Percentiles rank a stretch among this genome's conserved stretches.
Evolutionary conservation across 1,140 invertebrate species (phyloP).

Genomic region (Amyelois transitella): DNA sequence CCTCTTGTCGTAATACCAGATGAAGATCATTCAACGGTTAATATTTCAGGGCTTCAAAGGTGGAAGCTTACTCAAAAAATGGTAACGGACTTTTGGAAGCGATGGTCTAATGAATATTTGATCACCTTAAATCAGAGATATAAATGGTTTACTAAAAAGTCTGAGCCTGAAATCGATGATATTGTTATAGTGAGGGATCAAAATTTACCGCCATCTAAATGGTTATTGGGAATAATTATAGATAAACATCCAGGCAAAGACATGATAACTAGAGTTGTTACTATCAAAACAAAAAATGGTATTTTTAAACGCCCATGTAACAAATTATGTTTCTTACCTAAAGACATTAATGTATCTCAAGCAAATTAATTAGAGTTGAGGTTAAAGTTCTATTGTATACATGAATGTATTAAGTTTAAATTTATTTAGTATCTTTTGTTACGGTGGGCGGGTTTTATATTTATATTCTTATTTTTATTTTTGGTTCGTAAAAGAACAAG

Average conservation of each 20-base stretch:
- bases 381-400: background rate
- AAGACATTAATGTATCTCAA: background rate
- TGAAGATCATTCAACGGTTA: background rate
- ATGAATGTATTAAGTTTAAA: too few species aligned
- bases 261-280: slow-evolving; percentile 35
- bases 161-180: slow-evolving; percentile 12
- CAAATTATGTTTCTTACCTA: slow-evolving; percentile 11
- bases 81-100: slow-evolving; percentile 5
- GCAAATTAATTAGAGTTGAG: background rate
- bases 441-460: background rate
- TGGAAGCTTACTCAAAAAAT: slow-evolving; percentile 8
- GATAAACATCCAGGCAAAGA: slow-evolving; percentile 35
- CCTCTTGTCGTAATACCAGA: slow-evolving; percentile 1
- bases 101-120: slow-evolving; percentile 7
- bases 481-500: background rate
- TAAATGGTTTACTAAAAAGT: slow-evolving; percentile 6
- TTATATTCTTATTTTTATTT: background rate
- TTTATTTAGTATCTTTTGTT: background rate
- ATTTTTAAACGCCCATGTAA: slow-evolving; percentile 15
- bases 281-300: slow-evolving; percentile 25
- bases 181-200: slow-evolving; percentile 35
- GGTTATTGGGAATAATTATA: slow-evolving; percentile 35
- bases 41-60: background rate
- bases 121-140: slow-evolving; percentile 5
- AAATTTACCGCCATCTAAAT: slow-evolving; percentile 31